A percentile compares a stretch with the other conserved stretches of the same genome.
Conservation (phyloP, 2,888 invertebrate species). For the Cabera pusaria region DNA sequence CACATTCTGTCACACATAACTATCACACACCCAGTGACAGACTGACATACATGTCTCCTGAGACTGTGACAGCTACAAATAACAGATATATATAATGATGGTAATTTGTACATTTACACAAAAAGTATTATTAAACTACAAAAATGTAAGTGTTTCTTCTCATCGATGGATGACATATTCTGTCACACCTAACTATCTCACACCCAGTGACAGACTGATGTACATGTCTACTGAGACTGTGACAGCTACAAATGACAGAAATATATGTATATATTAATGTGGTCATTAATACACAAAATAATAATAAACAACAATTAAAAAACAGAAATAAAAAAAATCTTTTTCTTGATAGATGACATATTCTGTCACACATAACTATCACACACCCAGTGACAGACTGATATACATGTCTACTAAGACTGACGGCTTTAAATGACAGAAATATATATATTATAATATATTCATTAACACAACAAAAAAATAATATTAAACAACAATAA, state of each 20-base stretch:
- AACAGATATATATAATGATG: slow-evolving; percentile 1
- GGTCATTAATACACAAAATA: too few relatives aligned
- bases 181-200: slow-evolving; percentile 16
- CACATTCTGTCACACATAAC: slow-evolving; percentile 4
- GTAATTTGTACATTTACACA: too few relatives aligned
- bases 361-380: slow-evolving; percentile 7
- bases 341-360: too few relatives aligned
- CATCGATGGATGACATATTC: slow-evolving; percentile 1
- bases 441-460: neutral
- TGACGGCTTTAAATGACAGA: slow-evolving; percentile 8
- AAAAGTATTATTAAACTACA: too few relatives aligned
- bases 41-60: slow-evolving; percentile 16
- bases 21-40: slow-evolving; percentile 27
- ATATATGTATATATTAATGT: too few relatives aligned
- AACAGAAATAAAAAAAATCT: too few relatives aligned
- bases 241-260: slow-evolving; percentile 19
- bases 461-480: too few relatives aligned
- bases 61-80: slow-evolving; percentile 20
- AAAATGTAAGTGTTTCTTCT: too few relatives aligned
- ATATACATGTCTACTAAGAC: slow-evolving; percentile 23
- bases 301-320: too few relatives aligned
- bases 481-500: too few relatives aligned
- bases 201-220: slow-evolving; percentile 23
- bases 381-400: slow-evolving; percentile 28
- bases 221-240: slow-evolving; percentile 31